These are phyloP conservation scores for Bubo scandiacus DNA, from an alignment of 2,113 vertebrate genomes.

Conservation along the genomic window DNA sequence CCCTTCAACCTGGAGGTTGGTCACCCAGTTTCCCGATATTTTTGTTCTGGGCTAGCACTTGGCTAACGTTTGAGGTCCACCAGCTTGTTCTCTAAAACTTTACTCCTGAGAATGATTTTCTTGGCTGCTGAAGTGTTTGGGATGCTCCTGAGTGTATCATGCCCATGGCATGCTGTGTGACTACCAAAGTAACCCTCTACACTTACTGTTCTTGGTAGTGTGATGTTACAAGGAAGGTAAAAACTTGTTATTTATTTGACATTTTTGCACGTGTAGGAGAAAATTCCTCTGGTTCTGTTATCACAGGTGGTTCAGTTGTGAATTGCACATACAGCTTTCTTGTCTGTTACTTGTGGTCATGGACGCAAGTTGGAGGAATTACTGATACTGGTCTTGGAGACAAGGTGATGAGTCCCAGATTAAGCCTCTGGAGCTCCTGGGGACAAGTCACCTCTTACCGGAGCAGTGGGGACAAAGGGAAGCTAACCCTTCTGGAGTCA, in stretches of 20 bases:
- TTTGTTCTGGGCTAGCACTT: neutral
- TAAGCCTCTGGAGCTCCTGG: neutral
- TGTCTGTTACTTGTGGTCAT: neutral
- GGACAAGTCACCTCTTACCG: neutral
- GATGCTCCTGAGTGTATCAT: neutral
- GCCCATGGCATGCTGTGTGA: neutral
- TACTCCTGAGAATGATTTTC: neutral
- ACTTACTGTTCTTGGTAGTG: neutral
- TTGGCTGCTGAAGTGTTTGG: neutral
- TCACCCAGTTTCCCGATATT: neutral
- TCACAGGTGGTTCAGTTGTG: neutral
- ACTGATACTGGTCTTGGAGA: neutral
- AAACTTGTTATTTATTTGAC: neutral
- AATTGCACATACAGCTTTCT: neutral
- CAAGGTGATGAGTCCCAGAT: neutral
- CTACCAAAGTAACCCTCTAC: neutral
- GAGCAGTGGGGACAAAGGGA: neutral
- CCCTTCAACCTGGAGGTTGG: accelerated
- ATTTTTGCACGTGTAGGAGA: neutral
- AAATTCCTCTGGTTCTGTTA: neutral
- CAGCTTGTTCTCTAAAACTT: neutral
- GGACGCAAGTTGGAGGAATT: neutral
- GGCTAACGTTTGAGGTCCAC: neutral
- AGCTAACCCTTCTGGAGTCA: neutral
- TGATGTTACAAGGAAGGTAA: neutral